Evolutionary conservation across 2,797 vertebrate species (phyloP), one percentile per base, ranked within the genome.

Genomic region (Tauraco hartlaubi): DNA sequence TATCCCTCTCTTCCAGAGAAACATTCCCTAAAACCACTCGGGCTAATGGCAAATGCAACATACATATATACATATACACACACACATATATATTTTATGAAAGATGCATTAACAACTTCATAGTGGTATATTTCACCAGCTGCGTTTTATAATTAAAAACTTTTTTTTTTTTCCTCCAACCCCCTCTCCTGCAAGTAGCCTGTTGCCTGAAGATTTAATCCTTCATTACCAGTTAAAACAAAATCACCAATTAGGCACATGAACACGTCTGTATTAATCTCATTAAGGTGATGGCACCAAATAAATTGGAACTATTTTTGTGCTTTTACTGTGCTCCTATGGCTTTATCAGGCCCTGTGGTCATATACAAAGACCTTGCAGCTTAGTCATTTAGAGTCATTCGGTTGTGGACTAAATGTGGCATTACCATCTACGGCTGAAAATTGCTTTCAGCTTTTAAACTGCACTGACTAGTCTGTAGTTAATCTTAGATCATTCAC

Each of bases 381-480:
- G 98, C 98, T 98, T 95, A 98, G 98, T 98, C 98, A 98, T 98
- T 98, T 98, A 98, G 98, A 98, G 98, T 98, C 98, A 98, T 98
- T 98, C 98, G 92, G 97, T 98, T 98, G 98, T 98, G 97, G 98
- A 98, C 98, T 98, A 98, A 98, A 98, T 98, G 98, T 98, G 98
- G 98, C 98, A 98, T 98, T 98, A 98, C 98, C 98, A 98, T 98
- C 98, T 97, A 98, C 98, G 97, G 98, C 97, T 98, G 98, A 97
- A 98, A 98, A 98, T 98, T 98, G 98, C 98, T 98, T 98, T 98
- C 98, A 98, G 98, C 98, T 98, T 98, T 98, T 98, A 98, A 98
- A 98, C 98, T 98, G 98, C 98, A 98, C 98, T 98, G 98, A 98
- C 98, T 98, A 98, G 98, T 98, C 98, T 98, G 98, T 98, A 98